These are phyloP conservation scores for Lophotriccus pileatus DNA, from an alignment of 2,797 vertebrate genomes.

Conservation along the genomic window DNA sequence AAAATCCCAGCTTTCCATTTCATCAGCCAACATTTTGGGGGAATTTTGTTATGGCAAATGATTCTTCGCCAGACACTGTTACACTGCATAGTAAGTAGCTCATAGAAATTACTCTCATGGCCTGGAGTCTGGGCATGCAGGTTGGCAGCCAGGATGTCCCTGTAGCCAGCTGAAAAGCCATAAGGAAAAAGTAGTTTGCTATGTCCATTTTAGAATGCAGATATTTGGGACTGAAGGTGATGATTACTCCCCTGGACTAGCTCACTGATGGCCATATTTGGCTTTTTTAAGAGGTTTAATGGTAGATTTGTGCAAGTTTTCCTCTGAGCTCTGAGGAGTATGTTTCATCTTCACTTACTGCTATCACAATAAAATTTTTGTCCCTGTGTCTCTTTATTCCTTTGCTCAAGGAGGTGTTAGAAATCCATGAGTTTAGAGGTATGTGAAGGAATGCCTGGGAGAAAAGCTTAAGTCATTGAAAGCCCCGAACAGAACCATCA, in stretches of 20 bases:
- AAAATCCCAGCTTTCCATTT: background rate
- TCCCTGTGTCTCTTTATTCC: background rate
- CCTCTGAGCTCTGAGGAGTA: background rate
- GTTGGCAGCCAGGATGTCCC: background rate
- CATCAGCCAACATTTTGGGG: background rate
- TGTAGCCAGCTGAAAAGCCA: background rate
- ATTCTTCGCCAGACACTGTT: background rate
- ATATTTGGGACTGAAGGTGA: background rate
- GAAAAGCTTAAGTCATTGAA: background rate
- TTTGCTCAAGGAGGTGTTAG: background rate
- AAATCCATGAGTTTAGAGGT: background rate
- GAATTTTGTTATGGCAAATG: background rate
- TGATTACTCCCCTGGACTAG: background rate
- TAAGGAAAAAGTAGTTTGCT: background rate
- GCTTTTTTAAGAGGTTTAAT: background rate
- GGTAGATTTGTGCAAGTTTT: background rate
- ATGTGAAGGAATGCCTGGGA: background rate
- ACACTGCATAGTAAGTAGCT: background rate
- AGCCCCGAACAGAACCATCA: background rate
- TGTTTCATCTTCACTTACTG: background rate
- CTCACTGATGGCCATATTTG: background rate
- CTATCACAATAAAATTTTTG: background rate
- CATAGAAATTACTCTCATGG: background rate
- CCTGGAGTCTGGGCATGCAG: background rate
- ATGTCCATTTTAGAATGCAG: background rate